Evolutionary conservation across 2,888 invertebrate genomes (phyloP), one percentile per base, ranked within the genome.

Genomic region (Pristionchus arcanus): DNA sequence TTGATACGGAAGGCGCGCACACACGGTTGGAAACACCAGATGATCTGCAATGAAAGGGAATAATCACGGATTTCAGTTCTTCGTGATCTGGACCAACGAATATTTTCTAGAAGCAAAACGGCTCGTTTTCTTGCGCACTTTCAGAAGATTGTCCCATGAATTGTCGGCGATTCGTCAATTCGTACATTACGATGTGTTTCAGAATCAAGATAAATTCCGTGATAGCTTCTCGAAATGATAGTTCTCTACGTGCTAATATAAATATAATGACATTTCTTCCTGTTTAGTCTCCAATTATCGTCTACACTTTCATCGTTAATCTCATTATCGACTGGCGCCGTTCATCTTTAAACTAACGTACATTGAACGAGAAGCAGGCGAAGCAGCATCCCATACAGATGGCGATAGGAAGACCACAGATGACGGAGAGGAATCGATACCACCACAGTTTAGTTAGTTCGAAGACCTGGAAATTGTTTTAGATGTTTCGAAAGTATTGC

Each of bases 391-490:
- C 92, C 53, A 90, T 90, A 16, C 91, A 28, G 11, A 92, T 28
- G 4, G 92, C 92, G 25, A 91, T 91, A 16, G 91, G 89, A 9
- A 92, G 84, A 31, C 91, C 92, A 42, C 92, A 91, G 42, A 92
- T 91, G 0, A 92, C 34, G 9, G 91, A 91, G 25, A 92, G 91
- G 89, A 92, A 90, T 53, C 92, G 92, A 89, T 92, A 92, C 85
- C 86, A 89, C 89, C 91, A 92, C 85, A 92, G 90, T 87, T 91
- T 86, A 4, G 91, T 90, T 4, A 91, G 89, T 84, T 92, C 92
- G 90, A 92, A 92, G 0, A 91, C 87, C 91, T 92, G 74, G 53
- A 91, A 91, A 63, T 25, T 13, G 9, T 25, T 63, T 7, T n/a
- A 4, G 25, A 63, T 63, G 15, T 1, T 7, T 63, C n/a, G n/a